phyloP scores from a whole-genome alignment of 2,797 vertebrate genomes.

The Gambusia yucatana region DNA sequence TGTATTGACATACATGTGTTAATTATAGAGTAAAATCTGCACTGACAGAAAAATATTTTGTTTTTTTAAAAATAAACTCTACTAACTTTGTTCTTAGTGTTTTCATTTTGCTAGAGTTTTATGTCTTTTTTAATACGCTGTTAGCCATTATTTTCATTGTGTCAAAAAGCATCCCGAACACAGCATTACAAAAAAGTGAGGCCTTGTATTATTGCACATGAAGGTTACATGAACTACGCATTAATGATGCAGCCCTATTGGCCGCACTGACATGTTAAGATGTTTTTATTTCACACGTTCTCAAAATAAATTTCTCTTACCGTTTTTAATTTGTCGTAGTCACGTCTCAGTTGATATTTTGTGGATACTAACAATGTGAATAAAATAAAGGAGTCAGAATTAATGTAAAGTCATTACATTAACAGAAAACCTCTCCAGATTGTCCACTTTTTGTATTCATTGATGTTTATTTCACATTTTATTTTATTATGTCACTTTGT shows the following conservation, averaged over 20 bases:
- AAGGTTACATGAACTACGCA: background rate
- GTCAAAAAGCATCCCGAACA: background rate
- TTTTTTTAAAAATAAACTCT: background rate
- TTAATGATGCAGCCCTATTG: background rate
- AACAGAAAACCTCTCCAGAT: too few relatives aligned
- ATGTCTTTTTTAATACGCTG: background rate
- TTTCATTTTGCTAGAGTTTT: background rate
- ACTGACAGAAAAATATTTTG: background rate
- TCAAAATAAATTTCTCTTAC: background rate
- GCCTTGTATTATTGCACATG: background rate
- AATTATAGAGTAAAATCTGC: background rate
- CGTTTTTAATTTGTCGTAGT: background rate
- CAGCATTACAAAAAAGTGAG: background rate
- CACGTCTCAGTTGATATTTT: background rate
- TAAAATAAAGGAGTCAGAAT: background rate
- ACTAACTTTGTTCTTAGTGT: background rate
- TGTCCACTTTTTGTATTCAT: background rate
- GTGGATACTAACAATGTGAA: background rate
- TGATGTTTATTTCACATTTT: background rate
- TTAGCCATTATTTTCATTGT: background rate
- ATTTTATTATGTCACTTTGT: slow-evolving; percentile 13
- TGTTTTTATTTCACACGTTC: background rate
- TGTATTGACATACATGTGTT: slow-evolving; percentile 1
- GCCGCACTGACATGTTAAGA: background rate
- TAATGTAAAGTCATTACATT: background rate